phyloP scores from a whole-genome alignment of 2,797 vertebrate species.

The Micrastur ruficollis region DNA sequence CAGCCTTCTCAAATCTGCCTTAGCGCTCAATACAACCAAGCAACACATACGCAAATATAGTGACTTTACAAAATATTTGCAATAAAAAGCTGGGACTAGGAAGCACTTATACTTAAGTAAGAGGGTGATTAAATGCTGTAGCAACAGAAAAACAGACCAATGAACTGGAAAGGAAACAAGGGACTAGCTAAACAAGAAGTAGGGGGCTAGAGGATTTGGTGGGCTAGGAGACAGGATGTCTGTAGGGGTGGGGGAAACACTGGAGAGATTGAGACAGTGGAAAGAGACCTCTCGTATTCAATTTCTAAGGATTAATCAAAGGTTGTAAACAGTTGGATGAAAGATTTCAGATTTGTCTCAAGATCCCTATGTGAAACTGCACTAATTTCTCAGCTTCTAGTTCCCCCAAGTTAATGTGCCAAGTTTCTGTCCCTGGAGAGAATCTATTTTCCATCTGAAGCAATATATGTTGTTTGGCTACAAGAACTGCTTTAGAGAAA shows the following conservation, averaged over 20 bases:
- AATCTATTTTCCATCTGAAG: conserved; percentile 35
- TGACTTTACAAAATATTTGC: background rate
- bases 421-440: conserved; percentile 27
- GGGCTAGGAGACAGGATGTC: conserved; percentile 38
- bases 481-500: background rate
- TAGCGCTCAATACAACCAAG: background rate
- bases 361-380: background rate
- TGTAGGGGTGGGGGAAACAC: background rate
- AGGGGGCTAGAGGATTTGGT: background rate
- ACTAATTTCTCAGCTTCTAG: conserved; percentile 8
- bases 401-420: background rate
- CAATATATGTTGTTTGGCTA: conserved; percentile 10
- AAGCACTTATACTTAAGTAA: background rate
- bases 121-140: background rate
- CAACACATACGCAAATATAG: background rate
- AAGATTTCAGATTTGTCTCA: background rate
- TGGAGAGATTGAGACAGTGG: background rate
- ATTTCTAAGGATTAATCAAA: conserved; percentile 20
- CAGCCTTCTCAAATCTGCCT: background rate
- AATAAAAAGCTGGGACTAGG: background rate
- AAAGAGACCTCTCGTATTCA: background rate
- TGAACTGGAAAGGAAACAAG: background rate
- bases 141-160: background rate
- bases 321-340: conserved; percentile 24
- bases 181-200: background rate